Evolutionary conservation across 1,140 invertebrate genomes (phyloP).

Genomic region (Danaus melanippus): DNA sequence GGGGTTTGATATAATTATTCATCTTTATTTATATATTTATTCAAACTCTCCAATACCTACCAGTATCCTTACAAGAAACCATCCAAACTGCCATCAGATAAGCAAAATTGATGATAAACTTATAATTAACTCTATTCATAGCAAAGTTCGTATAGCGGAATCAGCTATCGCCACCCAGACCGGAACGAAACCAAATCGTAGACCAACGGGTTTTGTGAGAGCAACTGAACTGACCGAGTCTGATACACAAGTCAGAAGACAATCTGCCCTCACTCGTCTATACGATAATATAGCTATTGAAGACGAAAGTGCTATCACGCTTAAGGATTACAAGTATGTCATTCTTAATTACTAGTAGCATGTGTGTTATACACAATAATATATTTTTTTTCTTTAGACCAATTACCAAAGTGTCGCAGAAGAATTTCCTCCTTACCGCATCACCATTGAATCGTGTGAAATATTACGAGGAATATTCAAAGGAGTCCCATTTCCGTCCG

Average conservation of each 20-base stretch:
- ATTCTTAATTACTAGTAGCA: conserved; percentile 1
- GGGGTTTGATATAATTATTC: no score
- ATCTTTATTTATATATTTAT: no score
- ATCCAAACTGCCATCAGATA: no score
- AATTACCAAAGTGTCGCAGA: conserved; percentile 20
- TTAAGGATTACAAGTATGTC: conserved; percentile 47
- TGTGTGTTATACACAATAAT: conserved; percentile 1
- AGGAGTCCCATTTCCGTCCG: conserved; percentile 23
- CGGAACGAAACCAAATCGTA: conserved; percentile 15
- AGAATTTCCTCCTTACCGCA: conserved; percentile 28
- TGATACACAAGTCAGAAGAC: conserved; percentile 27
- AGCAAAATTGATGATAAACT: not conserved
- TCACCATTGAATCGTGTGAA: conserved; percentile 26
- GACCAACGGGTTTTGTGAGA: conserved; percentile 27
- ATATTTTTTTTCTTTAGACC: conserved; percentile 18
- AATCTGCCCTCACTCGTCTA: conserved; percentile 33
- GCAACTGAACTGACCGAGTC: conserved; percentile 16
- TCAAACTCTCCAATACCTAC: no score
- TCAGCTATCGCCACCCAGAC: conserved; percentile 21
- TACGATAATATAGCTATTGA: conserved; percentile 30
- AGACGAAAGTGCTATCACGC: conserved; percentile 30
- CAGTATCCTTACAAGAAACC: no score
- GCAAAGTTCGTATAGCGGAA: conserved; percentile 46
- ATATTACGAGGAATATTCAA: conserved; percentile 22
- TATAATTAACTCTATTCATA: conserved; percentile 14